Evolutionary conservation across 2,113 vertebrate species (phyloP).

Genomic region (Rhinopithecus roxellana): DNA sequence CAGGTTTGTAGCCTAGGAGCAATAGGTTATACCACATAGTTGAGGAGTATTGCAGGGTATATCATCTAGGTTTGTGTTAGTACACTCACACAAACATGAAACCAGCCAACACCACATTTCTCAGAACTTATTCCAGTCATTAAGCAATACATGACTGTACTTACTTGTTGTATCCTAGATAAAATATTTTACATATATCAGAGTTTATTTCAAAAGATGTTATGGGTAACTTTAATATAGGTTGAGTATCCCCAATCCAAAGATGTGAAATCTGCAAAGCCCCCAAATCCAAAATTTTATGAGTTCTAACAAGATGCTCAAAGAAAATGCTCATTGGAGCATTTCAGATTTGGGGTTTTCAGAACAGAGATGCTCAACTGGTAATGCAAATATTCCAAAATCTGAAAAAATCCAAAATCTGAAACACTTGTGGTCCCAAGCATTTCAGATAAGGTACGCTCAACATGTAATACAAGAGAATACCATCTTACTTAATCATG

Average conservation of each 20-base stretch:
- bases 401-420: neutral
- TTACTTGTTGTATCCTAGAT: neutral
- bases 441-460: neutral
- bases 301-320: neutral
- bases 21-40: neutral
- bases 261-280: neutral
- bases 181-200: neutral
- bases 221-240: neutral
- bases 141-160: neutral
- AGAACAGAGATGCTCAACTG: neutral
- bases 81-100: neutral
- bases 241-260: neutral
- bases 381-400: neutral
- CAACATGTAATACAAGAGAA: neutral
- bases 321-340: neutral
- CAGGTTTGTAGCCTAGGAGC: neutral
- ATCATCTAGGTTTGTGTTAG: neutral
- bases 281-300: neutral
- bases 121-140: neutral
- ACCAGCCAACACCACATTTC: neutral
- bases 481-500: neutral
- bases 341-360: neutral
- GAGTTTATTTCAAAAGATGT: neutral
- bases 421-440: neutral
- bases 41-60: neutral